phyloP scores from a whole-genome alignment of 2,113 vertebrate genomes.

The Osmerus mordax region DNA sequence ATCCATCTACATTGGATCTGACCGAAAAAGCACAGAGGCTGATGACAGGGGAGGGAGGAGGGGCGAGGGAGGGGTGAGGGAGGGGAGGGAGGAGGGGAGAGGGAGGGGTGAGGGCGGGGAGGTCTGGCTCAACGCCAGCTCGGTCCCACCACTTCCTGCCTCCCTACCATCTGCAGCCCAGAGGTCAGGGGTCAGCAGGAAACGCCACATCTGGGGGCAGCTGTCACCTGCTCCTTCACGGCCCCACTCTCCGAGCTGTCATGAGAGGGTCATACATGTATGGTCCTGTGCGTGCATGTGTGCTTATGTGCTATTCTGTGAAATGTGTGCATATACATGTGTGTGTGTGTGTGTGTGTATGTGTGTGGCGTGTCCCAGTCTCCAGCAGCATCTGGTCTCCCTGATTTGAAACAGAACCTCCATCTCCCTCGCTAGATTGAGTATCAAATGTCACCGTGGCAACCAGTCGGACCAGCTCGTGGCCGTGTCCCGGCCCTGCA shows the following conservation, averaged over 20 bases:
- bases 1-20: conserved; percentile 12
- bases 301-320: no score
- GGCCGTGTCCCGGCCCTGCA: no score
- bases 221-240: conserved; percentile 43
- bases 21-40: neutral
- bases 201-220: conserved; percentile 36
- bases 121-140: neutral
- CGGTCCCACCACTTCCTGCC: conserved; percentile 32
- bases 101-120: neutral
- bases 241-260: neutral
- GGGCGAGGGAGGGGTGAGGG: conserved; percentile 8
- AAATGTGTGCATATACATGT: no score
- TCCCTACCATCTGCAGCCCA: conserved; percentile 36
- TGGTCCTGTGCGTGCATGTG: no score
- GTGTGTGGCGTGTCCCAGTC: no score
- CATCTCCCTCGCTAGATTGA: conserved; percentile 8
- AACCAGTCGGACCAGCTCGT: neutral
- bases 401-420: conserved; percentile 24
- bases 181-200: conserved; percentile 22
- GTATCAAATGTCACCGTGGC: conserved; percentile 3
- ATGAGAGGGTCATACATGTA: no score
- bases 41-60: conserved; percentile 10
- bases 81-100: conserved; percentile 1
- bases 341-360: no score
- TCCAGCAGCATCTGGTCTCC: conserved; percentile 5